phyloP scores from a whole-genome alignment of 2,797 vertebrate genomes.

The Falco concolor region DNA sequence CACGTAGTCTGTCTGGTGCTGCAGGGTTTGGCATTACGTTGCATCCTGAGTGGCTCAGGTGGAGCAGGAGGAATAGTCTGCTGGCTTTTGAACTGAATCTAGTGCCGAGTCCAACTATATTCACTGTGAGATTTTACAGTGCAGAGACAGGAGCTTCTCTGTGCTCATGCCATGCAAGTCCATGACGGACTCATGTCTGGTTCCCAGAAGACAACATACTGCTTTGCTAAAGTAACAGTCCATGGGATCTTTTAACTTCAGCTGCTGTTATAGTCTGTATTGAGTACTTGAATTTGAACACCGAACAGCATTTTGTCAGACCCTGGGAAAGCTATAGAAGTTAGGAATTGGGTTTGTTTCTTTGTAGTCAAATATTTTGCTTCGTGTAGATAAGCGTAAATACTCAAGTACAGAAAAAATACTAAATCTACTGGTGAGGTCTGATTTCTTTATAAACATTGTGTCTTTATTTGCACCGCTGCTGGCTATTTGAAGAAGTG shows the following conservation, averaged over 20 bases:
- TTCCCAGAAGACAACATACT: background rate
- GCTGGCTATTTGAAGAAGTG: background rate
- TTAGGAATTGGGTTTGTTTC: background rate
- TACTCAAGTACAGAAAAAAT: background rate
- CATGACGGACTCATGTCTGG: rapidly evolving
- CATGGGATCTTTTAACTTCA: background rate
- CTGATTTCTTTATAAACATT: background rate
- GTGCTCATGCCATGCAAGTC: background rate
- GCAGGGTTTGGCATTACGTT: background rate
- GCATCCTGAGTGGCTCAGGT: rapidly evolving
- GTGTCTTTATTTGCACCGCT: background rate
- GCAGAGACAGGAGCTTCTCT: background rate
- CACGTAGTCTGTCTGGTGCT: background rate
- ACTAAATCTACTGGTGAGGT: background rate
- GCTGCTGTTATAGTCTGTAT: background rate
- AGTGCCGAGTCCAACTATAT: rapidly evolving
- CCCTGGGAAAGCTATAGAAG: background rate
- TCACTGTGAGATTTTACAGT: background rate
- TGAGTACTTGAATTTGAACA: background rate
- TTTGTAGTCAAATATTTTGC: background rate
- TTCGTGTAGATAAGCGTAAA: background rate
- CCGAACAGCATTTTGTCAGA: background rate
- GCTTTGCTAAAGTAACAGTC: background rate
- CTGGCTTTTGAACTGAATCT: background rate
- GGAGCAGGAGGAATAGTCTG: background rate